Evolutionary conservation across 2,797 vertebrate species (phyloP).

Genomic region (Rhadinocentrus ornatus): DNA sequence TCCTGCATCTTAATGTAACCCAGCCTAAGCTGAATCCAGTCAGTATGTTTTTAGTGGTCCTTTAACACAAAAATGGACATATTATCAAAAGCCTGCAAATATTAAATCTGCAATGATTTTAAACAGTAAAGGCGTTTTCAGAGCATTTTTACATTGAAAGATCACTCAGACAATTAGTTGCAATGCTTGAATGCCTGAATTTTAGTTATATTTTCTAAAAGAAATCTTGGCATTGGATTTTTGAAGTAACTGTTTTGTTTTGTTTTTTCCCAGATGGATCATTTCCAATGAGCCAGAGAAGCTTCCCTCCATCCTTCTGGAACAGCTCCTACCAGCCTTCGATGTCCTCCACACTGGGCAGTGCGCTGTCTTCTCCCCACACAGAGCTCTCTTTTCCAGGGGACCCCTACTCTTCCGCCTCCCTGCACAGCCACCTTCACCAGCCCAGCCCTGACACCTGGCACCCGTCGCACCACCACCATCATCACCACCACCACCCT

Average conservation of each 20-base stretch:
- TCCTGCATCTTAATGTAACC: neutral
- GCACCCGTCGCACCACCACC: slow-evolving; percentile 93
- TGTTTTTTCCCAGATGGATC: slow-evolving; percentile 82
- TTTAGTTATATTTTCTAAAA: neutral
- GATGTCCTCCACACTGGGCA: slow-evolving; percentile 84
- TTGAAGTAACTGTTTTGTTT: no score
- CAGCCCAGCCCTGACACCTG: slow-evolving; percentile 91
- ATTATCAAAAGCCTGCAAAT: neutral
- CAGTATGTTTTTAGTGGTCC: neutral
- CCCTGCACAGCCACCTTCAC: slow-evolving; percentile 93
- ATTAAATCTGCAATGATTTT: slow-evolving; percentile 1
- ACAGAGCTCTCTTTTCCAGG: slow-evolving; percentile 90
- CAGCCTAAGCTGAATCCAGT: neutral
- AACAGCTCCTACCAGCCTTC: slow-evolving; percentile 95
- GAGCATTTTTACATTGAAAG: neutral
- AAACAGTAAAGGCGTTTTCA: neutral
- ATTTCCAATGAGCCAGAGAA: slow-evolving; percentile 96
- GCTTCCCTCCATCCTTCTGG: slow-evolving; percentile 98
- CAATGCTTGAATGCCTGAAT: neutral
- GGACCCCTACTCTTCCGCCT: slow-evolving; percentile 89
- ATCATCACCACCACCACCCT: slow-evolving; percentile 89
- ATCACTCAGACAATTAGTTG: neutral
- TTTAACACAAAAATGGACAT: neutral
- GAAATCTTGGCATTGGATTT: no score
- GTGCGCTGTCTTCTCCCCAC: slow-evolving; percentile 86